Evolutionary conservation across 2,888 invertebrate genomes (phyloP), one percentile per base, ranked within the genome.

Genomic region (Zonitis immaculata): DNA sequence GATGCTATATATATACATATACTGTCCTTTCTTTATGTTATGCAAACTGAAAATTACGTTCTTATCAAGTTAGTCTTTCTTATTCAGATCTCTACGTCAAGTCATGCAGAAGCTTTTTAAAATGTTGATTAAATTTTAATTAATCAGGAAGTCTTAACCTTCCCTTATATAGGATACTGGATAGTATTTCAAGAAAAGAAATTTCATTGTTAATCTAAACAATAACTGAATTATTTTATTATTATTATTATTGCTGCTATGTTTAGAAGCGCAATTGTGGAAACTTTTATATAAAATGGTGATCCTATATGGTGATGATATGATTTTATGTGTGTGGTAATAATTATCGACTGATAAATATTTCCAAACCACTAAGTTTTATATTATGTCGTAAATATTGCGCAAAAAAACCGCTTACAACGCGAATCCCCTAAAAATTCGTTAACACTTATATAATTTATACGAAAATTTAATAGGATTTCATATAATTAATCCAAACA

Each of bases 41-140:
- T 66, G 68, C 66, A 66, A 67, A 68, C 66, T 70, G 64, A 66
- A 69, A 70, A 71, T 71, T 70, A 68, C 71, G 68, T 69, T 68
- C 68, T 71, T 70, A 71, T 70, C 67, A 63, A 70, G 67, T 71
- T 70, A 69, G 66, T 62, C 65, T 60, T 64, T 64, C 62, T 61
- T 62, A 56, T 52, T 52, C 45, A 50, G 50, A 47, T 42, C 20
- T 48, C 45, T 43, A 43, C 12, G 32, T 52, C 49, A 45, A 56
- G 32, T 56, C 52, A 52, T 52, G 35, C 39, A 32, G 52, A 56
- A 52, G 49, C 49, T 56, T 43, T 52, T 52, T 56, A 52, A 50
- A 44, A 44, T 47, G 47, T 27, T 54, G 54, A 54, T 54, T 50
- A 54, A 56, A 56, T 56, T 56, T 56, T 56, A 56, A 56, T 56